Evolutionary conservation across 53 echinoderm and acorn worm species (phyloP).

Genomic region (Glandiceps talaboti): DNA sequence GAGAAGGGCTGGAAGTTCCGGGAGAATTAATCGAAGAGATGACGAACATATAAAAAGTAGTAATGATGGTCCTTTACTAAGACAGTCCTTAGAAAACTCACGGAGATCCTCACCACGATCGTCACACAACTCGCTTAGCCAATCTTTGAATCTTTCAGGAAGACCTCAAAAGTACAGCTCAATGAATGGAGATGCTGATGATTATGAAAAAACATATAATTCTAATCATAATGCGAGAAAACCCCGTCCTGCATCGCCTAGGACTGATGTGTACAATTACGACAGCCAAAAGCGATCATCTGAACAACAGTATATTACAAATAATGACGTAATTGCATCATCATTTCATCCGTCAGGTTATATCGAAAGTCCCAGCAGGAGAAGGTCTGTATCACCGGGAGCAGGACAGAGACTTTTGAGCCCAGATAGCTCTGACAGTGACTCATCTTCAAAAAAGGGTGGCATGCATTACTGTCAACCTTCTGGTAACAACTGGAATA

Average conservation of each 20-base stretch:
- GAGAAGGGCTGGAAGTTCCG: neutral
- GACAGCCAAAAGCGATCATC: neutral
- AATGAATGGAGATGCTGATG: neutral
- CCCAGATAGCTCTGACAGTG: neutral
- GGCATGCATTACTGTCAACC: neutral
- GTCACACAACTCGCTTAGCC: neutral
- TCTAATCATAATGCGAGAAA: neutral
- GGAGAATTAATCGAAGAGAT: neutral
- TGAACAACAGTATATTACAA: neutral
- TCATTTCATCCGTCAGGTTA: too few relatives aligned
- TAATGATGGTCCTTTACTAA: neutral
- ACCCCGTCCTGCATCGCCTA: neutral
- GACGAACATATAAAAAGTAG: neutral
- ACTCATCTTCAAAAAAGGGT: neutral
- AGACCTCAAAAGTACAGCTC: neutral
- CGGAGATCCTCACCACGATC: too few relatives aligned
- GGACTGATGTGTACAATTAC: neutral
- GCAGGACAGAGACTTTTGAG: neutral
- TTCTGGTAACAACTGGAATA: neutral
- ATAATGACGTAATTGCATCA: neutral
- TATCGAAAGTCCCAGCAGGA: too few relatives aligned
- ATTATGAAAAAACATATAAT: neutral
- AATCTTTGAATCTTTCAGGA: neutral
- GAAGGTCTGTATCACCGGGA: neutral
- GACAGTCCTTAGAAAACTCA: neutral